phyloP scores from a whole-genome alignment of 2,113 vertebrate species.

The Perca schrenkii region DNA sequence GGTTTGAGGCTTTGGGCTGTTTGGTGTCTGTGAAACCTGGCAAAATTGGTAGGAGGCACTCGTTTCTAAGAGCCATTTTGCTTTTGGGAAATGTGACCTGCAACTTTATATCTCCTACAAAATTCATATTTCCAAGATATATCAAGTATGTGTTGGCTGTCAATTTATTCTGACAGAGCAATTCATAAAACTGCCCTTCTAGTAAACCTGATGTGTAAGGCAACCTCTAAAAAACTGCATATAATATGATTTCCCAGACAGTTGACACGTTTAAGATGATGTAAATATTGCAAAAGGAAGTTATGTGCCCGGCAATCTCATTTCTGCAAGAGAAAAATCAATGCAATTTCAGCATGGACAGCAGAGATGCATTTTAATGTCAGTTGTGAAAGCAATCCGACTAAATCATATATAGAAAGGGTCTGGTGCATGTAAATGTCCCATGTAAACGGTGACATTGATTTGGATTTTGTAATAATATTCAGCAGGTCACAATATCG shows the following conservation, averaged over 20 bases:
- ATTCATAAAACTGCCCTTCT: neutral
- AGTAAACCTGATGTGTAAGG: neutral
- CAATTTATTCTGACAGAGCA: neutral
- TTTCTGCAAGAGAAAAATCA: slow-evolving; percentile 35
- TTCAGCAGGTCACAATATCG: slow-evolving; percentile 38
- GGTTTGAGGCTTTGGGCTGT: neutral
- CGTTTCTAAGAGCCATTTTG: neutral
- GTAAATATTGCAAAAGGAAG: slow-evolving; percentile 38
- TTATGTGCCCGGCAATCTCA: slow-evolving; percentile 19
- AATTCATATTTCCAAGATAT: neutral
- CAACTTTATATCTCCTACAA: neutral
- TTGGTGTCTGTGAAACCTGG: neutral
- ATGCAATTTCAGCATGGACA: slow-evolving; percentile 9
- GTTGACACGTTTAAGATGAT: slow-evolving; percentile 18
- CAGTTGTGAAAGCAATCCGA: slow-evolving; percentile 24
- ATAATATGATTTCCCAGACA: neutral
- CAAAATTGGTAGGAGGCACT: neutral
- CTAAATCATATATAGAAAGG: slow-evolving; percentile 24
- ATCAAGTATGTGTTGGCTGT: neutral
- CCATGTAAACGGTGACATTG: slow-evolving; percentile 32
- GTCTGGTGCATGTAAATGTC: slow-evolving; percentile 16
- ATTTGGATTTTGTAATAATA: slow-evolving; percentile 38
- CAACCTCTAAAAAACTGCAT: neutral
- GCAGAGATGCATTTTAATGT: slow-evolving; percentile 37
- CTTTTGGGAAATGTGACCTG: neutral